Evolutionary conservation across 1,140 invertebrate species (phyloP), one percentile per base, ranked within the genome.

Genomic region (Melanaphis sacchari): DNA sequence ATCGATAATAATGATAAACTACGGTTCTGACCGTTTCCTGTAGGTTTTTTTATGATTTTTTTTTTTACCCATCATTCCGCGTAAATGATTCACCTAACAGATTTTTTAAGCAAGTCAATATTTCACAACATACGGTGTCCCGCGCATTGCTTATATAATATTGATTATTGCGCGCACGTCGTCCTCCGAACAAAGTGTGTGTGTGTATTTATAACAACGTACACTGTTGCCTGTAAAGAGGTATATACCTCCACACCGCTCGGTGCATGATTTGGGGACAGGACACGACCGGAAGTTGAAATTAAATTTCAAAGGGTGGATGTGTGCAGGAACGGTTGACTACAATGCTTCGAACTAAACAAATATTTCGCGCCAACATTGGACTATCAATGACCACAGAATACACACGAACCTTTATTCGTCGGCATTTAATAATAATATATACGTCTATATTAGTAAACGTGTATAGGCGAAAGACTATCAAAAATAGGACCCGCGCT

Each of bases 1-100:
- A 41, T 85, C 84, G 41, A 43, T 85, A 31, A n/a, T n/a, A 22
- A 88, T 49, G 85, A 88, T 88, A 46, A 88, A 88, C 85, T 31
- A 31, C 15, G 85, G 43, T 88, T 31, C 36, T 31, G 31, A 49
- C 85, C 85, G 31, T 87, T 87, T 87, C 43, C 84, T 21, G 26
- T 43, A 43, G n/a, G 43, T 88, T 88, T 88, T 87, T 31, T 49
- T 22, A 1, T 31, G n/a, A 36, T 66, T 66, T 15, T 31, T n/a
- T 36, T 38, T 8, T 18, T 6, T n/a, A n/a, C 15, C 18, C 3
- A 0, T 18, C 4, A 21, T n/a, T 9, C 26, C 11, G 3, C 9
- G 52, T 41, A n/a, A 41, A 8, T 43, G n/a, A 8, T 40, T 24
- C 22, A 11, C 24, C 82, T 9, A 26, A 84, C 22, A 31, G 21